These are phyloP conservation scores for Hydriomena furcata DNA, from an alignment of 2,888 invertebrate genomes.

Conservation along the genomic window DNA sequence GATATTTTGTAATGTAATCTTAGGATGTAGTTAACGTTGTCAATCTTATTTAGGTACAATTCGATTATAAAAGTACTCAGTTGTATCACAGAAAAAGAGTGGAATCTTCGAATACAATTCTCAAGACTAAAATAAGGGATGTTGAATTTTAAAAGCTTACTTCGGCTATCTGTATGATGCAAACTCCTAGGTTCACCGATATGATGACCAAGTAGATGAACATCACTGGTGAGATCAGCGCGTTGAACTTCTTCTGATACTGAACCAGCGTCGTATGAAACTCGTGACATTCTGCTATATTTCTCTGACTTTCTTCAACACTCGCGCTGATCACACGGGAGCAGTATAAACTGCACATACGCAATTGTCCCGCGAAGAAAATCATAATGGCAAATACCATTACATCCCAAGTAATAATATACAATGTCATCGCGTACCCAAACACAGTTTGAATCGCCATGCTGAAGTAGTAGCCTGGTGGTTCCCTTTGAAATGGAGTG, in stretches of 20 bases:
- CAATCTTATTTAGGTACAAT: no score
- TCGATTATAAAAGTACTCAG: no score
- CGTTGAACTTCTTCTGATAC: slow-evolving; percentile 56
- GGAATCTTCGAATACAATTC: no score
- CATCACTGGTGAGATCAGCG: slow-evolving; percentile 60
- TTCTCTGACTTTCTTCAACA: slow-evolving; percentile 41
- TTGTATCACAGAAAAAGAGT: no score
- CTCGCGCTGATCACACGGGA: slow-evolving; percentile 39
- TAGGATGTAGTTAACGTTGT: no score
- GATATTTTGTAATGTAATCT: no score
- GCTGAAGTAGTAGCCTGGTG: slow-evolving; percentile 58
- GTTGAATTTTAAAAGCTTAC: slow-evolving; percentile 43
- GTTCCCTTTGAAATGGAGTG: slow-evolving; percentile 52
- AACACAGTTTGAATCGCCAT: slow-evolving; percentile 57
- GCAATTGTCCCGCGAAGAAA: slow-evolving; percentile 64
- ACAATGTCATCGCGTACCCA: slow-evolving; percentile 54
- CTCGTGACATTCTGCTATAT: slow-evolving; percentile 54
- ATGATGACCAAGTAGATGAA: slow-evolving; percentile 60
- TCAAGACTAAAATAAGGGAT: no score
- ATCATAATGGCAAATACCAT: slow-evolving; percentile 61
- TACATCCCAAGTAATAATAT: slow-evolving; percentile 62
- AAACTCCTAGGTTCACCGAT: slow-evolving; percentile 62
- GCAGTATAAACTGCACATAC: slow-evolving; percentile 49
- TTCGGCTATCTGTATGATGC: slow-evolving; percentile 59
- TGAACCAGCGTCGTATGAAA: slow-evolving; percentile 48